A percentile compares a stretch with the other conserved stretches of the same genome.
Evolutionary conservation across 2,888 invertebrate genomes (phyloP).

Genomic region (Eucera pruinosa): DNA sequence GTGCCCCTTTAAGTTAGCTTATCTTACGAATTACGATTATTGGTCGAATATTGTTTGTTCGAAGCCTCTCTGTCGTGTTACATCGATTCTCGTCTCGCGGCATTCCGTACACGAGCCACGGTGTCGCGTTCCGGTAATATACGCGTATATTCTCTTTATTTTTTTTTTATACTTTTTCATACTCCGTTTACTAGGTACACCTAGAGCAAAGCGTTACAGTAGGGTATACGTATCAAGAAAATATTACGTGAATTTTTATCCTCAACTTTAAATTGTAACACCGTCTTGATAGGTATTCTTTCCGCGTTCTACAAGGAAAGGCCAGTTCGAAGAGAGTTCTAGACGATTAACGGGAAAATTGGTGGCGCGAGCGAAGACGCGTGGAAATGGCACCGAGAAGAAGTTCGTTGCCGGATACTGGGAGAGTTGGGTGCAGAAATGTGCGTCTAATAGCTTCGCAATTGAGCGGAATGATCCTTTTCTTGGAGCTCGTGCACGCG

Average conservation of each 20-base stretch:
- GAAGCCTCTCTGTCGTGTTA: slow-evolving; percentile 49
- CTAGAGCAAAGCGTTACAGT: slow-evolving; percentile 39
- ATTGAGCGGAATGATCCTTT: background rate
- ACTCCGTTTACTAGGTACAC: slow-evolving; percentile 29
- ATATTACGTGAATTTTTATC: background rate
- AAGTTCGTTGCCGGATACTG: background rate
- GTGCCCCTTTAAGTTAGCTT: slow-evolving; percentile 35
- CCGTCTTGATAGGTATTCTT: slow-evolving; percentile 29
- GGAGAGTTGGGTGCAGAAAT: background rate
- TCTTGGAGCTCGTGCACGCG: background rate
- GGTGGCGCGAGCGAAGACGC: slow-evolving; percentile 55
- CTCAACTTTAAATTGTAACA: background rate
- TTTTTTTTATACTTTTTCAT: slow-evolving; percentile 10
- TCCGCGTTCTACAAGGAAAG: slow-evolving; percentile 63
- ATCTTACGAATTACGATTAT: slow-evolving; percentile 68
- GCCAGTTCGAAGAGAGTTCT: slow-evolving; percentile 59
- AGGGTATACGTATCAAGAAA: slow-evolving; percentile 20
- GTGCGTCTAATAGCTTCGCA: too few relatives aligned
- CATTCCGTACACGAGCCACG: slow-evolving; percentile 4
- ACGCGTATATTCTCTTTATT: background rate
- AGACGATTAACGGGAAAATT: slow-evolving; percentile 49
- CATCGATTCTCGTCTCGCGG: slow-evolving; percentile 29
- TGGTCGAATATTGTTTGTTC: slow-evolving; percentile 70
- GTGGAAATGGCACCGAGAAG: background rate
- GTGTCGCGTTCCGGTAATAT: slow-evolving; percentile 5